These are phyloP conservation scores for Goniozus legneri DNA, from an alignment of 1,140 invertebrate genomes.

Conservation along the genomic window DNA sequence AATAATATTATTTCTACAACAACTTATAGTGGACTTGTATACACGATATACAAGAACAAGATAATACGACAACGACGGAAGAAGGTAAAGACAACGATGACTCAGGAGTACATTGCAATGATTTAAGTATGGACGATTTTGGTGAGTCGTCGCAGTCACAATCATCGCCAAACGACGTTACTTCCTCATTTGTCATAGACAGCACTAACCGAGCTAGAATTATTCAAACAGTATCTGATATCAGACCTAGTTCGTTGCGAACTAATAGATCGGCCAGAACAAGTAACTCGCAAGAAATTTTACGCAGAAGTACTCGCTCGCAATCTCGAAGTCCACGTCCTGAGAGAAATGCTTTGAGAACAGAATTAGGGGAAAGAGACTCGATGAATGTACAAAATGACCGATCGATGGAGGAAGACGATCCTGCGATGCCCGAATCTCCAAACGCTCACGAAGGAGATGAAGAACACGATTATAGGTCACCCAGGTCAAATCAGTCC, in stretches of 20 bases:
- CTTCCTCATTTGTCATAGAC: slow-evolving; percentile 40
- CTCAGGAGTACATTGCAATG: slow-evolving; percentile 31
- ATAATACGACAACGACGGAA: slow-evolving; percentile 33
- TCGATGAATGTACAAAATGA: slow-evolving; percentile 17
- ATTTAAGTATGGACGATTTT: slow-evolving; percentile 37
- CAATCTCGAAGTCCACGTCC: slow-evolving; percentile 19
- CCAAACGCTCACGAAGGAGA: slow-evolving; percentile 13
- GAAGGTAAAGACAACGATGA: slow-evolving; percentile 46
- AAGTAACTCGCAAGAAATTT: slow-evolving; percentile 28
- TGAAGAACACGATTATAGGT: slow-evolving; percentile 19
- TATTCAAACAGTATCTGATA: slow-evolving; percentile 20
- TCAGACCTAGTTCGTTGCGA: slow-evolving; percentile 24
- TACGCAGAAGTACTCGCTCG: slow-evolving; percentile 15
- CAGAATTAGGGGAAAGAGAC: slow-evolving; percentile 26
- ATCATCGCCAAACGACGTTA: slow-evolving; percentile 34
- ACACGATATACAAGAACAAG: slow-evolving; percentile 82
- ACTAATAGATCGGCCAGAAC: slow-evolving; percentile 25
- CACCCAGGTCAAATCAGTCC: slow-evolving; percentile 15
- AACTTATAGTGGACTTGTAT: slow-evolving; percentile 81
- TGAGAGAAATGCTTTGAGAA: slow-evolving; percentile 21
- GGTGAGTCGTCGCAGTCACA: slow-evolving; percentile 32
- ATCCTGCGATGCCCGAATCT: slow-evolving; percentile 13
- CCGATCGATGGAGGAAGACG: slow-evolving; percentile 13
- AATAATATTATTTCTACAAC: not conserved
- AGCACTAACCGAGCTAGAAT: slow-evolving; percentile 30